Base-by-base conservation (phyloP, 1,140 invertebrate genomes). In the Musca vetustissima region DNA sequence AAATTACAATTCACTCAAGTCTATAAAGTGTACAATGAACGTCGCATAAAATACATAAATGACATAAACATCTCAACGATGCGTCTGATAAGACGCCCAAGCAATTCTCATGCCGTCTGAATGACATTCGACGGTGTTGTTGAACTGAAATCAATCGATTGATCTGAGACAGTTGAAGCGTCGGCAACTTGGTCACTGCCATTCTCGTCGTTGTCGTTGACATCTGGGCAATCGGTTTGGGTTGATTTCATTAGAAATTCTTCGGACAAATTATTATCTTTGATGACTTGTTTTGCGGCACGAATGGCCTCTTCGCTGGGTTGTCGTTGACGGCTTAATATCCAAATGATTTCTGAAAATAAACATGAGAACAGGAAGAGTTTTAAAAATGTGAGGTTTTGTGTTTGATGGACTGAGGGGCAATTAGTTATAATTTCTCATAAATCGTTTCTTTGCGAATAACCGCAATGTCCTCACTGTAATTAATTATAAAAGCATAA, bases 261-360 rank as follows among this genome's bases (percentile, higher is more conserved):
- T 32, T 72, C 71, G 0, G 67, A 61, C 24, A 81, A 66, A 1
- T 73, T 65, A 67, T 81, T 79, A 1, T 74, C 71, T 4, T 73
- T 72, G 8, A 81, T 73, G n/a, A 81, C 66, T 67, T 76, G 69
- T 19, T 68, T 69, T 22, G 79, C 79, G 1, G 49, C 4, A 15
- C 50, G 53, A n/a, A 81, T 64, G 4, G 73, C 65, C 21, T 68
- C 50, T 4, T 47, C n/a, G 0, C 67, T 43, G 2, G 79, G 71
- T 17, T 75, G 52, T 9, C 74, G 76, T 21, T 81, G 57, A 6
- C 79, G 74, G 0, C 79, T 81, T 49, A 81, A 65, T 53, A 81
- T 78, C 79, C 79, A 81, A 61, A 76, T 70, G 14, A 74, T 2
- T 70, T 70, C 69, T 70, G 19, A 67, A 61, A 25, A 17, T 53